Evolutionary conservation across 2,797 vertebrate genomes (phyloP).

Genomic region (Urophycis tenuis): DNA sequence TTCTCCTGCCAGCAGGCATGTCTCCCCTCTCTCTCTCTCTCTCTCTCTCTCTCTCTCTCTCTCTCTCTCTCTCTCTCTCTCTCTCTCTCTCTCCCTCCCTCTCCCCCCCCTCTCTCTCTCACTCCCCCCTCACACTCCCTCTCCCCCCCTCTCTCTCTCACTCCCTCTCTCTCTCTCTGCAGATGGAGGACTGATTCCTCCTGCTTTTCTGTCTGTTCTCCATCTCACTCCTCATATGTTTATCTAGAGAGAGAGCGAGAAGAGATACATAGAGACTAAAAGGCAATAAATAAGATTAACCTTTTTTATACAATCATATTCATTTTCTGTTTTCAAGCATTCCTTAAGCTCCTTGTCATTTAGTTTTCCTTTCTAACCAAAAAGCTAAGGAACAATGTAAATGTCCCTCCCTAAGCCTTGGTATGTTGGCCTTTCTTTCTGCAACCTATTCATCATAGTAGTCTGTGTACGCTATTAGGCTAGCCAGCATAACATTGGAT

Average conservation of each 20-base stretch:
- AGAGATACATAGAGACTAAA: neutral
- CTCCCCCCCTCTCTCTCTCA: constrained; percentile 11
- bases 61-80: constrained; percentile 49
- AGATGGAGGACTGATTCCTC: neutral
- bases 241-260: neutral
- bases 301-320: neutral
- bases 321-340: neutral
- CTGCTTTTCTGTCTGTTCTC: neutral
- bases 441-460: neutral
- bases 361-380: neutral
- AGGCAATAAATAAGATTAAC: neutral
- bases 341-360: neutral
- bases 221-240: neutral
- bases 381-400: too few species aligned
- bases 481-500: neutral
- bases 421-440: neutral
- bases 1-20: constrained; percentile 76
- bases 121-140: constrained; percentile 55
- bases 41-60: constrained; percentile 44
- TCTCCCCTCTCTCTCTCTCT: constrained; percentile 61
- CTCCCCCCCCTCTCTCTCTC: constrained; percentile 36
- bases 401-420: neutral
- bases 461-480: neutral
- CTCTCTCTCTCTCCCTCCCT: constrained; percentile 43
- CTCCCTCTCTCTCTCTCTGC: constrained; percentile 51